Conservation (phyloP, 2,797 vertebrate genomes). For the Ptychobarbus kaznakovi region DNA sequence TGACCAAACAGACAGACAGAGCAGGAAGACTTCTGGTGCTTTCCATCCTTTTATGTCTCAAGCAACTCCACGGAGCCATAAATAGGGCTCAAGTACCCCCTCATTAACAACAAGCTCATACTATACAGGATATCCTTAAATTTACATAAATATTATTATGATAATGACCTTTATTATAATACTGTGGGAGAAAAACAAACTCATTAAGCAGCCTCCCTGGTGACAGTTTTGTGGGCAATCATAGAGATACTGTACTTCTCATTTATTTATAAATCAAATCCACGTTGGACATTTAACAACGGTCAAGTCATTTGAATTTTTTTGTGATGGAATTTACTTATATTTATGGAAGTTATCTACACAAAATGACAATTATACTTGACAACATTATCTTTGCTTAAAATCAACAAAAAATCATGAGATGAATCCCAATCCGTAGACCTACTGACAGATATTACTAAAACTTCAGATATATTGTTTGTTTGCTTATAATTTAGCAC, state of each 20-base stretch:
- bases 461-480: background rate
- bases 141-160: background rate
- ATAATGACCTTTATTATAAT: background rate
- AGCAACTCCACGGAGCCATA: background rate
- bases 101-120: background rate
- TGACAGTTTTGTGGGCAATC: background rate
- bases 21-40: conserved; percentile 17
- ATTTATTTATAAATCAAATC: background rate
- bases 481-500: background rate
- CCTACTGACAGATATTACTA: background rate
- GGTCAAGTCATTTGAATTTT: background rate
- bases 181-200: background rate
- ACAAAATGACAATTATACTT: background rate
- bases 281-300: background rate
- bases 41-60: conserved; percentile 11
- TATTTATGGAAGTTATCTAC: background rate
- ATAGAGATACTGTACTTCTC: no score
- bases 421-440: background rate
- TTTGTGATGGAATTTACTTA: background rate
- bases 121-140: background rate
- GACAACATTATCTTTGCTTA: background rate
- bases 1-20: background rate
- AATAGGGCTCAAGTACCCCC: background rate
- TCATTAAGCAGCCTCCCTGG: background rate
- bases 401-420: background rate